Conservation (phyloP, 2,888 invertebrate species). For the Cheilosia pagana region DNA sequence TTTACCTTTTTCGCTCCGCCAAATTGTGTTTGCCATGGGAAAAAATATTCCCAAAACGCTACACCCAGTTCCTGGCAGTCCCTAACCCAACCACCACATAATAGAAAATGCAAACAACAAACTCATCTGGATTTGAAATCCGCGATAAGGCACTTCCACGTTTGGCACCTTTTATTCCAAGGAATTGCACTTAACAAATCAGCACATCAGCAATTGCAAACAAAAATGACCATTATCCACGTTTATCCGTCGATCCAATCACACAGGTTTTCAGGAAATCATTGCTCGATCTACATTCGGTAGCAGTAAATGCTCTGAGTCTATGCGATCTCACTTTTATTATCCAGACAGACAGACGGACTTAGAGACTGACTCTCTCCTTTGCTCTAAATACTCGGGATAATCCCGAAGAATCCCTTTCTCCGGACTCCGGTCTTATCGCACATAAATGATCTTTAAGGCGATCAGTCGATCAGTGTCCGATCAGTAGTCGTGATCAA, state of each 20-base stretch:
- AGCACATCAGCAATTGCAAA: constrained; percentile 44
- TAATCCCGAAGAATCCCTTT: constrained; percentile 47
- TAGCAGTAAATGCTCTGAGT: constrained; percentile 48
- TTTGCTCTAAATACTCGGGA: constrained; percentile 69
- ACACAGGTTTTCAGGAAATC: constrained; percentile 53
- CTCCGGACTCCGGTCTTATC: constrained; percentile 39
- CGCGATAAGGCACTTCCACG: constrained; percentile 52
- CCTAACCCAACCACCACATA: background rate
- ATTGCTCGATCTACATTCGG: constrained; percentile 49
- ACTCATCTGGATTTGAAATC: constrained; percentile 21
- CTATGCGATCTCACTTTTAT: constrained; percentile 35
- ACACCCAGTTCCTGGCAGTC: background rate
- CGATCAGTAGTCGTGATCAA: constrained; percentile 13
- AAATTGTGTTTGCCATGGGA: too few relatives aligned
- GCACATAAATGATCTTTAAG: constrained; percentile 22
- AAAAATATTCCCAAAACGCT: too few relatives aligned
- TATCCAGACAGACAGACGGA: constrained; percentile 57
- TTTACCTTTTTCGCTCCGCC: too few relatives aligned
- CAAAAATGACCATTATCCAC: constrained; percentile 45
- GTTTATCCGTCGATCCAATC: constrained; percentile 49
- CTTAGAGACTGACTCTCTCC: constrained; percentile 7
- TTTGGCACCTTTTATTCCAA: constrained; percentile 58
- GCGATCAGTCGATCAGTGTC: constrained; percentile 37
- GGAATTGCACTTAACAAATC: constrained; percentile 49
- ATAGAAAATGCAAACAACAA: constrained; percentile 43